Conservation (phyloP, 2,888 invertebrate genomes). For the Hypena proboscidalis region DNA sequence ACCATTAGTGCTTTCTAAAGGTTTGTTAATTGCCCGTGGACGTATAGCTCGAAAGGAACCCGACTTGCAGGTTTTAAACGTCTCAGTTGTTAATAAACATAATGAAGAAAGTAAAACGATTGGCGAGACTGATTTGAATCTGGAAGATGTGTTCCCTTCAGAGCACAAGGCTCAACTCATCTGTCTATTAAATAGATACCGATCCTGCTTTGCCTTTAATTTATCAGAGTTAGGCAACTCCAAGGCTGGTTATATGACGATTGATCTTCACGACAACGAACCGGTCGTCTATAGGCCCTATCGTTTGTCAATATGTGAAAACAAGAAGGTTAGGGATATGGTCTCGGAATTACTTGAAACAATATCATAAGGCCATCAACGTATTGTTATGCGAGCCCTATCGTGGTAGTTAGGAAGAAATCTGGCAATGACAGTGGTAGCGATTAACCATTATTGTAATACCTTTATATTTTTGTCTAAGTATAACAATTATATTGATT, state of each 20-base stretch:
- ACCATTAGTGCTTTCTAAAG: too few species aligned
- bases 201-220: conserved; percentile 7
- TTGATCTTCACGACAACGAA: conserved; percentile 14
- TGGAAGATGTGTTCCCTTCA: neutral
- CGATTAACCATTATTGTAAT: too few species aligned
- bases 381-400: conserved; percentile 37
- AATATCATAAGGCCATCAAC: conserved; percentile 29
- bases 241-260: conserved; percentile 27
- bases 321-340: conserved; percentile 26
- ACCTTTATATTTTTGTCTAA: too few species aligned
- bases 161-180: neutral
- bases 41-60: too few species aligned
- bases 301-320: conserved; percentile 26
- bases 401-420: conserved; percentile 40
- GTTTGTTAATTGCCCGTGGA: too few species aligned
- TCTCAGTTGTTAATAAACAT: too few species aligned
- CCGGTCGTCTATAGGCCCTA: conserved; percentile 38
- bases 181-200: conserved; percentile 2
- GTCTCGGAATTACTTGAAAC: conserved; percentile 34
- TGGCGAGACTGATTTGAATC: neutral
- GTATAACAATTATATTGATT: too few species aligned
- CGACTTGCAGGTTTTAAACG: too few species aligned
- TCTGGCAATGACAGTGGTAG: too few species aligned
- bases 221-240: conserved; percentile 31
- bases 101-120: too few species aligned